Base-by-base conservation (phyloP, 2,797 vertebrate genomes). In the Notamacropus eugenii region DNA sequence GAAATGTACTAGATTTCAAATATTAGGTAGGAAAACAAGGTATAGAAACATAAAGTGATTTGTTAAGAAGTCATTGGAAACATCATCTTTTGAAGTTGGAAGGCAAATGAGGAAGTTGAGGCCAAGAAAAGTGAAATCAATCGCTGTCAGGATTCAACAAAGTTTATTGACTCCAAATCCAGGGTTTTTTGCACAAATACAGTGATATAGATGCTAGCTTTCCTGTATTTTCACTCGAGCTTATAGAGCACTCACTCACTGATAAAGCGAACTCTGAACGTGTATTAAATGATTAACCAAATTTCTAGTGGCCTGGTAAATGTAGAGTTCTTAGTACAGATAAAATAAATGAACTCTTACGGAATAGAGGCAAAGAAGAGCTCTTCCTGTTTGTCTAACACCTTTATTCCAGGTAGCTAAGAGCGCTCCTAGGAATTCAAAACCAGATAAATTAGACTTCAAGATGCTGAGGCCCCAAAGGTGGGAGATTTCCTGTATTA, bases 391-490 rank as follows among this genome's bases (percentile, higher is more conserved):
- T 62, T 74, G 50, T 55, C 90, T 52, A 13, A 46, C 46, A 91
- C 91, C 90, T 91, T 74, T 57, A 46, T 92, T 93, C 54, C 50
- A 91, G 40, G 52, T 82, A 93, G 46, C 92, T 67, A 58, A 95
- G 58, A 90, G 74, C 3, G 34, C 55, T 74, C 14, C 1, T 2
- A 91, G 55, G 55, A 56, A 16, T 92, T 93, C 82, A 96, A 34
- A 93, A 55, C 31, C 94, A 93, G 96, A 82, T 91, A 92, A 96
- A 52, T 40, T 91, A 54, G 96, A 94, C 90, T 95, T 90, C 91
- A 96, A 31, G 40, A 29, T 96, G n/a, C 95, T 92, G 27, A 94
- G 92, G 67, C 92, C 94, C 93, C 90, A 58, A 12, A 55, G 0
- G 1, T 57, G 91, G 92, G 94, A 34, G 34, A 82, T 97, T 97